These are phyloP conservation scores for Enteromius fasciolatus DNA, from an alignment of 2,797 vertebrate genomes.

Conservation along the genomic window DNA sequence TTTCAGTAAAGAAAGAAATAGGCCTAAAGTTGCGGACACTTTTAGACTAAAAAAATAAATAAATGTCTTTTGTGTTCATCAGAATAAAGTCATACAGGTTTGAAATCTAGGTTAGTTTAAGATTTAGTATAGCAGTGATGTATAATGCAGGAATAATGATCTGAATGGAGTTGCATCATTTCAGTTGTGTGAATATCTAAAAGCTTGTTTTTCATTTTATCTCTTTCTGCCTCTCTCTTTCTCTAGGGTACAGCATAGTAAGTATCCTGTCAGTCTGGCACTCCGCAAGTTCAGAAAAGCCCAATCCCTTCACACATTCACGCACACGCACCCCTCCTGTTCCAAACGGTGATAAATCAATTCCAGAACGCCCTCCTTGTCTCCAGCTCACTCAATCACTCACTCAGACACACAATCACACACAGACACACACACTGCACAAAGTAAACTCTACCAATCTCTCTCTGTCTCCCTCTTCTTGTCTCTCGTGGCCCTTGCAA, in stretches of 20 bases:
- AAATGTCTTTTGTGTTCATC: neutral
- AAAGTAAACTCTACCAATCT: conserved; percentile 53
- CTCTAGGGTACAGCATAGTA: conserved; percentile 30
- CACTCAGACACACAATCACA: conserved; percentile 39
- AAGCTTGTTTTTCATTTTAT: conserved; percentile 24
- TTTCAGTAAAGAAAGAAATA: neutral
- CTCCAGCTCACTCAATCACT: conserved; percentile 45
- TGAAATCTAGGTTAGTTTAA: conserved; percentile 23
- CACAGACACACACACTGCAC: conserved; percentile 45
- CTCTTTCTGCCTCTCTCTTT: conserved; percentile 7
- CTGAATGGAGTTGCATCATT: conserved; percentile 19
- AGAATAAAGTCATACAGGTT: neutral
- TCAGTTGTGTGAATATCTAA: conserved; percentile 12
- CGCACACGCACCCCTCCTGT: conserved; percentile 25
- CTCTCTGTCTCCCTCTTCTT: conserved; percentile 43
- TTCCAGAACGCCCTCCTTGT: conserved; percentile 47
- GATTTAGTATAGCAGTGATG: conserved; percentile 1
- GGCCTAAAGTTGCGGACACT: neutral
- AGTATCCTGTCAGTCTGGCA: conserved; percentile 40
- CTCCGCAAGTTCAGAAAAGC: conserved; percentile 22
- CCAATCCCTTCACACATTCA: conserved; percentile 43
- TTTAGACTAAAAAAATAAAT: neutral
- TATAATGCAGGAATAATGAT: conserved; percentile 15
- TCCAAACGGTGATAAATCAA: conserved; percentile 53
- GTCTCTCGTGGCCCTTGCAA: conserved; percentile 45